A percentile compares a stretch with the other conserved stretches of the same genome.
Conservation (phyloP, 2,113 vertebrate genomes). For the Eubucco bourcierii region DNA sequence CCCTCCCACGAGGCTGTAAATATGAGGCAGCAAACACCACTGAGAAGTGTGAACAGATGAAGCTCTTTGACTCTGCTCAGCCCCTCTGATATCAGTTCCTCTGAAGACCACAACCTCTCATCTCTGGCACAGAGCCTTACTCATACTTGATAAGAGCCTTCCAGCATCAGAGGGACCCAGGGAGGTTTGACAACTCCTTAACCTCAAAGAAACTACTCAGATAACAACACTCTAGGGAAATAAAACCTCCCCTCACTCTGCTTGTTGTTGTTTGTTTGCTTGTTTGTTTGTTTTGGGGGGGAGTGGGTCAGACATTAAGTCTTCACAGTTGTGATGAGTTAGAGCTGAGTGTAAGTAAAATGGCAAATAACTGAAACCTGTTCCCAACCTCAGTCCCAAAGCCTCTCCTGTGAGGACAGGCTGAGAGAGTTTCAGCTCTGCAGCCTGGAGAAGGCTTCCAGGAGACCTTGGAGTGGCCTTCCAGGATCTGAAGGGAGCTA, state of each 20-base stretch:
- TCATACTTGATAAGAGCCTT: not conserved
- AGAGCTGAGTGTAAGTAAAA: not conserved
- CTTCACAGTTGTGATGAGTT: not conserved
- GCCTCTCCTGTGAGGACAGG: too few relatives aligned
- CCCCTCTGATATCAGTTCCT: constrained; percentile 27
- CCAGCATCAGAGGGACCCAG: not conserved
- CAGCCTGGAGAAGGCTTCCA: too few relatives aligned
- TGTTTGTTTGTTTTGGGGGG: not conserved
- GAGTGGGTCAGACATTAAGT: not conserved
- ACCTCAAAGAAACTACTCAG: not conserved
- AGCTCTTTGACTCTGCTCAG: not conserved
- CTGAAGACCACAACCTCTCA: constrained; percentile 43
- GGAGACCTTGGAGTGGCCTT: too few relatives aligned
- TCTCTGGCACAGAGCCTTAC: constrained; percentile 7
- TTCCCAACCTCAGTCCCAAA: not conserved
- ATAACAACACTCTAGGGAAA: not conserved
- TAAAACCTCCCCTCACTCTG: not conserved
- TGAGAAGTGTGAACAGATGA: not conserved
- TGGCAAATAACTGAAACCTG: not conserved
- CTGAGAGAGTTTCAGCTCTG: too few relatives aligned
- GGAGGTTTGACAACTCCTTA: constrained; percentile 6
- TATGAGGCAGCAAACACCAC: not conserved
- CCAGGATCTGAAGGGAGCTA: too few relatives aligned
- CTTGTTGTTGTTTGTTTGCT: too few relatives aligned
- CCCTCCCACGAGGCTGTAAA: not conserved